These are phyloP conservation scores for Drosophila pectinifera DNA, from an alignment of 1,140 invertebrate species.

Conservation along the genomic window DNA sequence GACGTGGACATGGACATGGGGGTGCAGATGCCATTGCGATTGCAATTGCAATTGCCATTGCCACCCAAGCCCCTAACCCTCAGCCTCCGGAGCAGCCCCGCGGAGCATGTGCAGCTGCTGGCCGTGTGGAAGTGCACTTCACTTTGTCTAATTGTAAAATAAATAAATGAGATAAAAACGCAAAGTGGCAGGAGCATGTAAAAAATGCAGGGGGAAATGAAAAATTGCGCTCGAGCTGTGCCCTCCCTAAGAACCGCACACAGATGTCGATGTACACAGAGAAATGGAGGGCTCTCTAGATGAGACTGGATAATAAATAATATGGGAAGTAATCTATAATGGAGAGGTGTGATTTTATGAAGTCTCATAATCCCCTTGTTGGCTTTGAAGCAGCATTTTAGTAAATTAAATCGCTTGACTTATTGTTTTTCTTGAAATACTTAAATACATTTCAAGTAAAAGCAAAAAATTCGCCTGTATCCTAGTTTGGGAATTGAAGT, in stretches of 20 bases:
- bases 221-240: conserved; percentile 56
- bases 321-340: neutral
- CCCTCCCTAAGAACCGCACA: conserved; percentile 27
- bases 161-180: conserved; percentile 77
- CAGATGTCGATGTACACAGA: conserved; percentile 17
- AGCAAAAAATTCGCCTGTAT: too few relatives aligned
- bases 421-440: too few relatives aligned
- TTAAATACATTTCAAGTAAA: too few relatives aligned
- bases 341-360: neutral
- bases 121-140: conserved; percentile 62
- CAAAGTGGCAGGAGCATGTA: conserved; percentile 50
- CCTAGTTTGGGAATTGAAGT: neutral
- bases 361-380: neutral
- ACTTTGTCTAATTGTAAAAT: conserved; percentile 80
- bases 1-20: conserved; percentile 18
- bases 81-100: neutral
- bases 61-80: conserved; percentile 5
- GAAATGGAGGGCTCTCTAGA: neutral
- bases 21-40: conserved; percentile 23
- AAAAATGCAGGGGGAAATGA: conserved; percentile 65
- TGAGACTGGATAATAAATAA: neutral
- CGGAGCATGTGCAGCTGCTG: conserved; percentile 27
- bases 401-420: too few relatives aligned
- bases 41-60: conserved; percentile 12
- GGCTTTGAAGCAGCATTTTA: too few relatives aligned